Evolutionary conservation across 2,113 vertebrate genomes (phyloP), one percentile per base, ranked within the genome.

Genomic region (Tylochromis polylepis): DNA sequence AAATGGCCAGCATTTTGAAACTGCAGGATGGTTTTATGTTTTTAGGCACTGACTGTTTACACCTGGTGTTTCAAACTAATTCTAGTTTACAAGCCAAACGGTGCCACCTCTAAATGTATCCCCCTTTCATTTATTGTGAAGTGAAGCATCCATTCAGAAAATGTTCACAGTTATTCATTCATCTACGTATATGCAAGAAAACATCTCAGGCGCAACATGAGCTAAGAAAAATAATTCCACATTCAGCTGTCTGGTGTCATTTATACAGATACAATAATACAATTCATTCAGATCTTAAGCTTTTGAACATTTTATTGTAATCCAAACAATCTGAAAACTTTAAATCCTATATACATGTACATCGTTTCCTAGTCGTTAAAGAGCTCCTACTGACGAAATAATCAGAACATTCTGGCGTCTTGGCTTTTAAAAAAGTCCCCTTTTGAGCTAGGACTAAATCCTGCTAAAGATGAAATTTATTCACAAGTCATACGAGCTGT

Each of bases 1-100:
- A 16, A 18, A 16, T 15, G 16, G 14, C 6, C 11, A 27, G 38
- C 0, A 72, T 0, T 72, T 46, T 72, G 65, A 16, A 72, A 24
- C 65, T 72, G 38, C 65, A 46, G 0, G 38, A 72, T 16, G 2
- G 12, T 43, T 24, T 46, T 41, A 43, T 43, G 18, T 24, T 16
- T 70, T 70, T 24, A 24, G 38, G n/a, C 41, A 2, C 4, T 24
- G n/a, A 70, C 36, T 41, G 4, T 24, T 41, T 70, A 70, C n/a
- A 67, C 7, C 62, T 41, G 60, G 6, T 62, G 59, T 65, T 36
- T 36, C 20, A n/a, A 65, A 65, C 20, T 38, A 4, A n/a, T 14
- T 36, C 18, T 15, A 41, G 62, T 67, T 41, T 22, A 22, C n/a
- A 14, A 24, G 36, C 7, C 20, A 67, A 22, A 0, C 2, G n/a